phyloP scores from a whole-genome alignment of 2,797 vertebrate species.

The Artibeus lituratus region DNA sequence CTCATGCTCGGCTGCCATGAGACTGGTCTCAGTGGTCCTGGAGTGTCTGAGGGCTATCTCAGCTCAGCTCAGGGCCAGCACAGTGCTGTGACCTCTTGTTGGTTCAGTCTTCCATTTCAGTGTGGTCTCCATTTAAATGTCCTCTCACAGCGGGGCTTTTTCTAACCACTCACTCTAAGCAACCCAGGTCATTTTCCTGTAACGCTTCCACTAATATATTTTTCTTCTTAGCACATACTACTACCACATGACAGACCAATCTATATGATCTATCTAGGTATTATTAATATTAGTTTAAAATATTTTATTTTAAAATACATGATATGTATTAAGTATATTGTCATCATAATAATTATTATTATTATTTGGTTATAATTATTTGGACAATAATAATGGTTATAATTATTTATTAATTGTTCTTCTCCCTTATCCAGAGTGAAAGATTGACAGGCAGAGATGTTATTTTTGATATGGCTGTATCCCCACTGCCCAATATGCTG shows the following conservation, averaged over 20 bases:
- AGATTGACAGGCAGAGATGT: not conserved
- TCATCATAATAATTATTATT: not conserved
- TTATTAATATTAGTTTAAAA: not conserved
- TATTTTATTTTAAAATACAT: not conserved
- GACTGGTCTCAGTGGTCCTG: not conserved
- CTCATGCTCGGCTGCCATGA: too few relatives aligned
- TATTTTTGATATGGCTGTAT: not conserved
- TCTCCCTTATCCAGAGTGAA: not conserved
- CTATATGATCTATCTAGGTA: not conserved
- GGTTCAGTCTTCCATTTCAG: not conserved
- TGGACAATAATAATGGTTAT: not conserved
- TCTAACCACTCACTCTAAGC: not conserved
- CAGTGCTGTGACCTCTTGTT: not conserved
- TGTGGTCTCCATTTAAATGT: not conserved
- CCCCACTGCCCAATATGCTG: not conserved
- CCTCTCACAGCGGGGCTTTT: not conserved
- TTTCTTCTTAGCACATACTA: not conserved
- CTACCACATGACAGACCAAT: rapidly evolving
- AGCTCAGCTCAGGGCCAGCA: not conserved
- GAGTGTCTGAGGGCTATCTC: not conserved
- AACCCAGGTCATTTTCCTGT: not conserved
- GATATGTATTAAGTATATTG: not conserved
- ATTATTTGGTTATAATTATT: not conserved
- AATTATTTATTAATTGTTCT: not conserved
- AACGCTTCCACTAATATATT: not conserved